Base-by-base conservation (phyloP, 2,797 vertebrate species). In the Girardinus metallicus region DNA sequence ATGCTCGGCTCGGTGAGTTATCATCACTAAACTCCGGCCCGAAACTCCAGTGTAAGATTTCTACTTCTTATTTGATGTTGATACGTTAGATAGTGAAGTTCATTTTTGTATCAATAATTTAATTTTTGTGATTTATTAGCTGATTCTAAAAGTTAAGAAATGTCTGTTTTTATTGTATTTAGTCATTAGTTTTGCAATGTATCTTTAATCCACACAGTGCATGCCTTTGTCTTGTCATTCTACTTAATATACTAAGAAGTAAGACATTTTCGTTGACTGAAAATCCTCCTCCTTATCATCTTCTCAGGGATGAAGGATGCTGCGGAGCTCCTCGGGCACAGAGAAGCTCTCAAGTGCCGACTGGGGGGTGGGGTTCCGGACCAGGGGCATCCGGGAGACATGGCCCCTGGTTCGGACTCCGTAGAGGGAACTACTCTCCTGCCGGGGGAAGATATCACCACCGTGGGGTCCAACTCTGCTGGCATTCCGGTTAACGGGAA, bases 1-100 rank as follows among this genome's bases (percentile, higher is more conserved):
- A 99, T 96, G 97, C 97, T 96, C 97, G 98, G 95, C 97, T 99
- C 96, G 98, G 98, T 98, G 97, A 98, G 97, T 98, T 95, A 92
- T 95, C 95, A 47, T 93, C 96, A 90, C 93, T 95, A 91, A 96
- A 96, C 95, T 94, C 95, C 95, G 95, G 95, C 95, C 95, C 95
- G 87, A 95, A 97, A 95, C 95, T 96, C 90, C 94, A 96, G 93
- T 96, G 96, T 96, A 96, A 96, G 95, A 94, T 89, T 93, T 84
- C 88, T 92, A 95, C 93, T 95, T 95, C 89, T 94, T 92, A 51
- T 94, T 90, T 85, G 68, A 87, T 23, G 68, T 92, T 91, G 87
- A 94, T 88, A 94, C 78, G 75, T 77, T 92, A 84, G 82, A 49
- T 47, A 85, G 84, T 89, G 71, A 82, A 73, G 77, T 85, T 86